Base-by-base conservation (phyloP, 2,797 vertebrate genomes). In the Clarias fuscus region DNA sequence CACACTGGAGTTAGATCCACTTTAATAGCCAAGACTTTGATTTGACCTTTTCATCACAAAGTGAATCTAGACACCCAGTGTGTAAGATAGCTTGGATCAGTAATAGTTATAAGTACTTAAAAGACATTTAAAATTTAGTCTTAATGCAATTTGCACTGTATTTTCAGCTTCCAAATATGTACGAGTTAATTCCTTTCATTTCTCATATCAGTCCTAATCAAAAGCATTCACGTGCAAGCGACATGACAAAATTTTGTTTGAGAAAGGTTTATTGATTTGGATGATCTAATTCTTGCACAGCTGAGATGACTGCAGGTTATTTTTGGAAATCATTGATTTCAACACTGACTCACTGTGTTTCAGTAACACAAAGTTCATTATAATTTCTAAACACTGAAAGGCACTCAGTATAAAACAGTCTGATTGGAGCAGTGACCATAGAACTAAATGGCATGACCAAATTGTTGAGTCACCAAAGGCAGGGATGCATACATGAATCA, bases 291-390 rank as follows among this genome's bases (percentile, higher is more conserved):
- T 73, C 68, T 88, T 56, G 70, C 58, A 70, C 73, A 71, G 64
- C 14, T 64, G 5, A 7, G 40, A 72, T n/a, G 59, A 84, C 30
- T 84, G 64, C 82, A 89, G 22, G 17, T 2, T 0, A 64, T 71
- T 84, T 82, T 64, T 72, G 58, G 48, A 87, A 86, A 79, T 70
- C 53, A 1, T 53, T 48, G 24, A 62, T 90, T 89, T 85, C 80
- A 81, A 88, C 77, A 86, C 40, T 59, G 33, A 14, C 58, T 86
- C 79, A 62, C 10, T 81, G 37, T 27, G 53, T 82, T 82, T 48
- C 79, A 53, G 15, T 65, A 48, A 27, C 40, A 82, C 68, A 48
- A 2, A 24, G 20, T 43, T 43, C 80, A 68, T 67, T 71, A 14
- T 71, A 1, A n/a, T 40, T 58, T 70, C 33, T 30, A 71, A 67